Base-by-base conservation (phyloP, 1,140 invertebrate genomes). In the Eumeta japonica region DNA sequence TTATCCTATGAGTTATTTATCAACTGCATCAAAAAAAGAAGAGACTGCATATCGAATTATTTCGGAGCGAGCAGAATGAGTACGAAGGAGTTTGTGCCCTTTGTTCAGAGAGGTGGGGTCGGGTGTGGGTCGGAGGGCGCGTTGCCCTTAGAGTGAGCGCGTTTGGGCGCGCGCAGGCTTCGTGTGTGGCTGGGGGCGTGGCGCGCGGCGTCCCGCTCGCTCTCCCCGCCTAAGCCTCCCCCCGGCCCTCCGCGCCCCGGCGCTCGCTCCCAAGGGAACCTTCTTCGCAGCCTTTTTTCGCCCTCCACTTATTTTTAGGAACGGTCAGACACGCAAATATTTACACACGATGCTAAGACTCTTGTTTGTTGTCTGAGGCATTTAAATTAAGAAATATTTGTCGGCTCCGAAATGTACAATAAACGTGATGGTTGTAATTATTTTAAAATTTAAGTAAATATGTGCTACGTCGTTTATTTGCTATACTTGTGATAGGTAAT, bases 111-210 rank as follows among this genome's bases (percentile, higher is more conserved):
- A 43, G 24, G 16, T 34, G 43, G 37, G 35, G 36, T 33, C 39
- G 41, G 37, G 39, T 35, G 58, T 57, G 55, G 62, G 64, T 62
- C 49, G 58, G 40, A 71, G 61, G n/a, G n/a, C n/a, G n/a, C n/a
- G n/a, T n/a, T n/a, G n/a, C n/a, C n/a, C n/a, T n/a, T n/a, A n/a
- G n/a, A n/a, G 68, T 62, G 65, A 67, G 61, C 68, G 59, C 71
- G 64, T 64, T 65, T 70, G 67, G 68, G 67, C 70, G 70, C 68
- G 54, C 64, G 64, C 62, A 67, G 59, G 55, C 68, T 62, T 62
- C 68, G 66, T 73, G 68, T 65, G 68, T 73, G 68, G 68, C 57
- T 65, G 53, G 66, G 62, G 68, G 68, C 68, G 68, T 65, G 66
- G 62, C 61, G 47, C 46, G 31, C 36, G 39, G 46, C 36, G 13